Base-by-base conservation (phyloP, 2,113 vertebrate species). In the Callipepla squamata region DNA sequence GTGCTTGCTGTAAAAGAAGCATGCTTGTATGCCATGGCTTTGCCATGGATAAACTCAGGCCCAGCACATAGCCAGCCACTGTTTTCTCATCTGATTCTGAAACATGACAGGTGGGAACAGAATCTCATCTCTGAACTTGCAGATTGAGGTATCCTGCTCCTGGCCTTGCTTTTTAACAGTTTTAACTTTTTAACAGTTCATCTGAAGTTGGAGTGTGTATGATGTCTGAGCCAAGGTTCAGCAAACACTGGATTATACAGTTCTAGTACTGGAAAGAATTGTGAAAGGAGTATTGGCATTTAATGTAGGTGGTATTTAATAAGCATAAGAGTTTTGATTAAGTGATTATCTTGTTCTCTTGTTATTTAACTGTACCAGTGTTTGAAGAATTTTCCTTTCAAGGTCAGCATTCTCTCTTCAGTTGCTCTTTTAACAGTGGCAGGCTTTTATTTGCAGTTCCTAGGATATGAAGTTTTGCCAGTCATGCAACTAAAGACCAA, bases 301-400 rank as follows among this genome's bases (percentile, higher is more conserved):
- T 93, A 76, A 78, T 79, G 63, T 79, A 82, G 78, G 53, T 79
- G 53, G 17, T 68, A 42, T 89, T 89, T 92, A 87, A 82, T 89
- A 87, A 81, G 30, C 58, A 79, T 44, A 34, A 2, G n/a, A 38
- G 4, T 89, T 62, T 76, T 63, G 34, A 80, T 93, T 82, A 73
- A 82, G 50, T 53, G 90, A 44, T 77, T 87, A 11, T 12, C 4
- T 66, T 8, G 44, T 42, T 50, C 76, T 47, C 40, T 45, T 62
- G 36, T 38, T 50, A 34, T 30, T 47, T 21, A 14, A 26, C 23
- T 75, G 9, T 58, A 57, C 91, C 42, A 72, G 36, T 6, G 5
- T 57, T 4, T 36, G 62, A 81, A 72, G 38, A 42, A 9, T 80
- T 88, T 83, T 81, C 1, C 23, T 66, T 80, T 90, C 3, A 0